These are phyloP conservation scores for Nebria brevicollis DNA, from an alignment of 2,888 invertebrate species.

Conservation along the genomic window DNA sequence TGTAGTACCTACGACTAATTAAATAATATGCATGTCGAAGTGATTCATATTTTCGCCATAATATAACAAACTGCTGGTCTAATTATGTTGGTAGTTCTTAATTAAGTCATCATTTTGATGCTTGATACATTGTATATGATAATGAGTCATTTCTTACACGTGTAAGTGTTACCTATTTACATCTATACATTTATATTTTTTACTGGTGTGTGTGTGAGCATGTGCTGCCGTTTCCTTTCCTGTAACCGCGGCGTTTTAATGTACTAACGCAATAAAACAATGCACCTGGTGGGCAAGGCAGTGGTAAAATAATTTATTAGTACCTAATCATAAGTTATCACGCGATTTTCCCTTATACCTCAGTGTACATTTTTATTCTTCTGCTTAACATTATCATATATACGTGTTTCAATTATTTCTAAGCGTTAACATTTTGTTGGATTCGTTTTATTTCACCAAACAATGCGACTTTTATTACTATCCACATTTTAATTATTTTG, in stretches of 20 bases:
- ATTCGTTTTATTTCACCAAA: conserved; percentile 24
- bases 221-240: conserved; percentile 6
- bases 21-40: background rate
- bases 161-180: conserved; percentile 12
- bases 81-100: conserved; percentile 20
- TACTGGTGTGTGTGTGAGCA: conserved; percentile 12
- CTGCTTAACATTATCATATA: background rate
- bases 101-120: conserved; percentile 14
- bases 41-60: background rate
- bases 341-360: conserved; percentile 17
- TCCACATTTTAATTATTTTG: background rate
- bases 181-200: background rate
- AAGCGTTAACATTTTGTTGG: background rate
- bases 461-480: background rate
- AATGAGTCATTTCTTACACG: conserved; percentile 12
- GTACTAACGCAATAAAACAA: conserved; percentile 27
- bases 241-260: background rate
- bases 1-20: background rate
- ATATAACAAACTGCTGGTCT: background rate
- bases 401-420: conserved; percentile 32
- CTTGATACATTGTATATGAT: conserved; percentile 2
- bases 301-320: conserved; percentile 43
- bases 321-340: conserved; percentile 36
- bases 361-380: background rate
- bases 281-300: conserved; percentile 35